Base-by-base conservation (phyloP, 2,113 vertebrate genomes). In the Phylloscopus whistleri region DNA sequence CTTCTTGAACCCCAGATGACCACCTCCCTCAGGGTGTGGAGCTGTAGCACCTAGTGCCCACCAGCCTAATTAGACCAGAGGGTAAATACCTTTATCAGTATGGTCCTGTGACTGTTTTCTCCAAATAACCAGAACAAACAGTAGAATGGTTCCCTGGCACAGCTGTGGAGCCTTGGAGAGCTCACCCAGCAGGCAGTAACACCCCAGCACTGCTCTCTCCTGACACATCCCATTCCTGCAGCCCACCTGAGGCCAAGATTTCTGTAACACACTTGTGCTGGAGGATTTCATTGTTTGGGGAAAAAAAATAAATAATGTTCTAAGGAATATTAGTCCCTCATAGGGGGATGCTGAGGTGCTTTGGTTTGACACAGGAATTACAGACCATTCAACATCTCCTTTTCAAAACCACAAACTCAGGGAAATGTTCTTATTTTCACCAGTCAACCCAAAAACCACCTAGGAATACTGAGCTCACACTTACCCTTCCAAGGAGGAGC, bases 161-260 rank as follows among this genome's bases (percentile, higher is more conserved):
- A n/a, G 46, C 33, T 1, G 0, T 4, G 55, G 27, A 20, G 33
- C 24, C 26, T 15, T 56, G 41, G 44, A 74, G 31, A 78, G 37
- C 30, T 41, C 74, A 60, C 6, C 48, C 52, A 48, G 63, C 6
- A 24, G 72, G 48, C 28, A 44, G 14, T 0, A 8, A 4, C 52
- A 37, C 0, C n/a, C 43, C 22, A 37, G 58, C 19, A 13, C 58
- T 59, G 39, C 41, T 80, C 49, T 23, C 26, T 55, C 53, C 53
- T 28, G 26, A 27, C 35, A 27, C 20, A 52, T 3, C 35, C 8
- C 39, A 68, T 1, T 31, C 33, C 59, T 59, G 30, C 68, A 55
- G 7, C 0, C 0, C 16, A 6, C 1, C 2, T 10, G 15, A 49
- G 55, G 12, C 2, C 7, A 3, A 12, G 31, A 14, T 3, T 5